phyloP scores from a whole-genome alignment of 2,113 vertebrate species.

The Leiothrix lutea region DNA sequence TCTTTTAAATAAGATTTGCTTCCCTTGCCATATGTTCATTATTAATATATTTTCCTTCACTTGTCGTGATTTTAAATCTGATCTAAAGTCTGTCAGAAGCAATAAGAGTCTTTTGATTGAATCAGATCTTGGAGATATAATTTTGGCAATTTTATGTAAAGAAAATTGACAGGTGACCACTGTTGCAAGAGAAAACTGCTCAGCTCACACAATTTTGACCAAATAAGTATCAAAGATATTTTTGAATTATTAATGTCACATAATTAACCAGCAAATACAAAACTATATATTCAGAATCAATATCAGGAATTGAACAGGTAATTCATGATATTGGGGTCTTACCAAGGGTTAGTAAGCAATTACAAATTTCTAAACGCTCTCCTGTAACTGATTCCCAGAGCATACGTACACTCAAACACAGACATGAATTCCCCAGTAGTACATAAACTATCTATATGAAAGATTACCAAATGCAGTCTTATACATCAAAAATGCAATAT shows the following conservation, averaged over 20 bases:
- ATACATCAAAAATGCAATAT: not conserved
- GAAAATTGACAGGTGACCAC: not conserved
- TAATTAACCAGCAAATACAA: not conserved
- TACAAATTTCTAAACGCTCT: not conserved
- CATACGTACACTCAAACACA: not conserved
- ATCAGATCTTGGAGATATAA: not conserved
- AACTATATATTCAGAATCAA: not conserved
- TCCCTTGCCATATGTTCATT: not conserved
- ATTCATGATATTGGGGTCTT: not conserved
- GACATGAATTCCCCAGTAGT: not conserved
- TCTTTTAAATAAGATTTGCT: not conserved
- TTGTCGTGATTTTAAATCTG: not conserved
- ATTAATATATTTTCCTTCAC: not conserved
- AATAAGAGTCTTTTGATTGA: not conserved
- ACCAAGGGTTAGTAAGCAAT: not conserved
- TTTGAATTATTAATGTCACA: not conserved
- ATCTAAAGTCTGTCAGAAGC: not conserved
- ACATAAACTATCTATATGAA: not conserved
- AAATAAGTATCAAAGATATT: not conserved
- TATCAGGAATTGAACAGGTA: not conserved
- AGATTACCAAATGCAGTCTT: not conserved
- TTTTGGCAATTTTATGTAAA: not conserved
- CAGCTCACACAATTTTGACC: not conserved
- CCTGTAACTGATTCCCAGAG: not conserved
- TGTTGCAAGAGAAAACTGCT: not conserved